These are phyloP conservation scores for Aphidoletes aphidimyza DNA, from an alignment of 2,888 invertebrate species.

Conservation along the genomic window DNA sequence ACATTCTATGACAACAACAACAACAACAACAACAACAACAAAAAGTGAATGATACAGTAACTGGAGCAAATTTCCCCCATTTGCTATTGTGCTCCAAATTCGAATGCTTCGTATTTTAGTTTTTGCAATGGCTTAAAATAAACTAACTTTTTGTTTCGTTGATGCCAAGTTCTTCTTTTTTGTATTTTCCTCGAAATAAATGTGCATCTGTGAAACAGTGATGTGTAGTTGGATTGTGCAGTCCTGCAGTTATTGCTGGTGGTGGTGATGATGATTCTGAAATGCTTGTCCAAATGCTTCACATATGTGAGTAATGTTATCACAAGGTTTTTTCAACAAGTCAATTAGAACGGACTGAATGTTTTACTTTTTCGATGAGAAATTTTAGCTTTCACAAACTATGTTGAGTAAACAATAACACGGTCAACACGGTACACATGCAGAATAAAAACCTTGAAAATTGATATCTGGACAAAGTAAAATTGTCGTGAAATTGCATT, in stretches of 20 bases:
- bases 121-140: background rate
- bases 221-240: no score
- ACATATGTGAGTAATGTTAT: no score
- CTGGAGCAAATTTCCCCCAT: background rate
- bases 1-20: no score
- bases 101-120: background rate
- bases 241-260: background rate
- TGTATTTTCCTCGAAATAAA: no score
- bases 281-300: background rate
- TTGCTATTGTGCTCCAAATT: background rate
- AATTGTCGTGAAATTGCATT: no score
- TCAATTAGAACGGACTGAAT: conserved; percentile 15
- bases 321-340: background rate
- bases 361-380: background rate
- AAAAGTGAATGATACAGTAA: background rate
- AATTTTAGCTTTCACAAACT: no score
- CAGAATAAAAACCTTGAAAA: no score
- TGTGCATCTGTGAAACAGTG: no score
- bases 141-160: background rate
- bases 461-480: no score
- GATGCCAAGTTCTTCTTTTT: background rate
- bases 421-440: no score
- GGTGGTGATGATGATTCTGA: no score
- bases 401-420: no score
- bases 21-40: background rate